Evolutionary conservation across 2,888 invertebrate genomes (phyloP), one percentile per base, ranked within the genome.

Genomic region (Gerris lacustris): DNA sequence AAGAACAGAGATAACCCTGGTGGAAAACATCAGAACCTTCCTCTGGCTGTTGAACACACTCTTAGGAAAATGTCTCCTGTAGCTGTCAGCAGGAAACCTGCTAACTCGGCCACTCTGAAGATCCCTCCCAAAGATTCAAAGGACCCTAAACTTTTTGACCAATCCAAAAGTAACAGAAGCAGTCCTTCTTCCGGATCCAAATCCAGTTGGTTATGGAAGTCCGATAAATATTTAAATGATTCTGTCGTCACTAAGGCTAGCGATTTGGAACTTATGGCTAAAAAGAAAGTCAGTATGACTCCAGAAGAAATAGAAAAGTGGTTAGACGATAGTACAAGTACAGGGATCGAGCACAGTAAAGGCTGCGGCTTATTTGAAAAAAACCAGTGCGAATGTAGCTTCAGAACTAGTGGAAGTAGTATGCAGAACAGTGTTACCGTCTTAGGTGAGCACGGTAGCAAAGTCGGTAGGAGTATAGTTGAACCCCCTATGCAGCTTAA

Each of bases 251-350:
- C 17, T 6, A 67, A 67, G n/a, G 11, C 44, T 15, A 31, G 66
- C 17, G 70, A 71, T 55, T 67, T 71, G 0, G 66, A 69, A 66
- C 45, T 70, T 18, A 47, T 75, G 68, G 70, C 71, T 9, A 76
- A 76, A 63, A 76, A 74, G 71, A 75, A 75, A 63, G 75, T 76
- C 7, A 74, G 74, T 68, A 75, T 75, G 76, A 73, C 75, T 6
- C 71, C 72, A 15, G 75, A 76, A 70, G 75, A 76, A 67, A 76
- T 76, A 44, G 75, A 74, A 43, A 74, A 74, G 45, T 76, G 76
- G 76, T 63, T 76, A 31, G 73, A 75, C 66, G 76, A 76, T 62
- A 74, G 74, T 67, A 73, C 73, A 9, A 75, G 72, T 68, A 67
- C 72, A 31, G 74, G 73, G 18, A 73, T 76, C 11, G 74, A 75